Percentiles rank a stretch among this genome's conserved stretches.
phyloP scores from a whole-genome alignment of 2,797 vertebrate species.

The Leptodactylus fallax region DNA sequence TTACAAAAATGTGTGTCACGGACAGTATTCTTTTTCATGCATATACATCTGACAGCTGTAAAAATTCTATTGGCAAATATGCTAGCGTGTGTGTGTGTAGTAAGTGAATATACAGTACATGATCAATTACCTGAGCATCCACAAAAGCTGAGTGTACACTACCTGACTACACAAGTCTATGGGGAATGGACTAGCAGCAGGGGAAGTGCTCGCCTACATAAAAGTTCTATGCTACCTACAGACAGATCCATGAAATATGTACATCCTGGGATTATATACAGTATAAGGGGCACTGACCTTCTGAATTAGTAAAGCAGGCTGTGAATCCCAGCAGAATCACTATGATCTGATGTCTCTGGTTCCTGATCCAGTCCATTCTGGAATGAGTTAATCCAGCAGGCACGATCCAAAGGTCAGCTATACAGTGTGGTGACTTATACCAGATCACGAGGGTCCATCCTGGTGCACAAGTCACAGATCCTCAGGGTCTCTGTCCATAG shows the following conservation, averaged over 20 bases:
- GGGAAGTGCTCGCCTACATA: neutral
- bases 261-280: too few relatives aligned
- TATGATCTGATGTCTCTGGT: conserved; percentile 61
- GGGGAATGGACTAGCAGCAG: too few relatives aligned
- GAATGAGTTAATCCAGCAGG: neutral
- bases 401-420: neutral
- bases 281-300: conserved; percentile 68
- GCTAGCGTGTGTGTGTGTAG: too few relatives aligned
- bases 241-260: neutral
- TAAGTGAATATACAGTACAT: too few relatives aligned
- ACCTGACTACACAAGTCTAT: neutral
- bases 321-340: conserved; percentile 62
- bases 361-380: conserved; percentile 65
- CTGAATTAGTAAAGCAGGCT: conserved; percentile 49
- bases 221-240: neutral
- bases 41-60: too few relatives aligned
- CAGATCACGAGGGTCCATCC: neutral
- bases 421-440: neutral
- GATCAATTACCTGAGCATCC: neutral
- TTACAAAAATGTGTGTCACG: too few relatives aligned
- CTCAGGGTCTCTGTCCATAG: conserved; percentile 30
- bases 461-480: neutral
- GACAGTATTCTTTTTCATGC: too few relatives aligned
- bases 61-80: too few relatives aligned
- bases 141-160: neutral